Base-by-base conservation (phyloP, 2,113 vertebrate genomes). In the Bambusicola thoracicus region DNA sequence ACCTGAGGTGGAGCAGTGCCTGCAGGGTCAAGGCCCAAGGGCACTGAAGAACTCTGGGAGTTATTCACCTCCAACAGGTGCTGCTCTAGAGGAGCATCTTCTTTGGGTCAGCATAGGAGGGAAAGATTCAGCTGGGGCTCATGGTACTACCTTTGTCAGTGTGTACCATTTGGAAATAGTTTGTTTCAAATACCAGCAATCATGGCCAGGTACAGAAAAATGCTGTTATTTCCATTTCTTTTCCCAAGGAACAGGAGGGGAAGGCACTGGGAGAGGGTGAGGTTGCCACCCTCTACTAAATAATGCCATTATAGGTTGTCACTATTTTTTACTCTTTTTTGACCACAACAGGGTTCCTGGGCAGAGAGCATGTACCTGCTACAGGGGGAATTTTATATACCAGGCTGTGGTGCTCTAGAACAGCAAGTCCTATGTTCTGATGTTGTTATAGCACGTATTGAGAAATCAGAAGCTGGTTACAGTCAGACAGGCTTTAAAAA, bases 11-110 rank as follows among this genome's bases (percentile, higher is more conserved):
- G 32, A 86, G 69, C 46, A 59, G 58, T 0, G 4, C 46, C 10
- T 81, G 58, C 18, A 25, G 43, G 29, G 56, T 0, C 1, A 11
- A 30, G 5, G 10, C 17, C 11, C 1, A 0, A 58, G 13, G 22
- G 18, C 20, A 19, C n/a, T n/a, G n/a, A n/a, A n/a, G 15, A 48
- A 48, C 12, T 53, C 27, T 32, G 41, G 38, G 32, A 29, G 29
- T 6, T 0, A 7, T 58, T 68, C 5, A 3, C 34, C 18, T 41
- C 25, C 22, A 75, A 69, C 0, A 1, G 24, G 13, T 43, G 34
- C 6, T 1, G 11, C 38, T 59, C 51, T 73, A 62, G 40, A 48
- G 76, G 63, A 89, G 32, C 7, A n/a, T 44, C 40, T 81, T 65
- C 30, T 40, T 49, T 1, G 3, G 40, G 30, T 85, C 27, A 36